Percentiles rank a stretch among this genome's conserved stretches.
phyloP scores from a whole-genome alignment of 2,888 invertebrate species.

The Sarcophaga caerulescens region DNA sequence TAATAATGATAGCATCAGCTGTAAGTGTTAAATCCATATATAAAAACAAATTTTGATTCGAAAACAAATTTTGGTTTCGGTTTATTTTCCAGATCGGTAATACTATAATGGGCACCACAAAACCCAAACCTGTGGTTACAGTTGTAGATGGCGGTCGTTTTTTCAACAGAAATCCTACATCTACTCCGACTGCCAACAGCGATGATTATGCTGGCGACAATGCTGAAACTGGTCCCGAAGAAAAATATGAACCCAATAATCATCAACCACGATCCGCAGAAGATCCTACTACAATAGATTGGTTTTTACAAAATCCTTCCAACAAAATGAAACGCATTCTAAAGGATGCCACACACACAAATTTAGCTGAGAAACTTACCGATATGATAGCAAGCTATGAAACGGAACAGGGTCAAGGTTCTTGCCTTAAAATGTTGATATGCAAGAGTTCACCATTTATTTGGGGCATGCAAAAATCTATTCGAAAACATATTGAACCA shows the following conservation, averaged over 20 bases:
- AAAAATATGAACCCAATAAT: constrained; percentile 70
- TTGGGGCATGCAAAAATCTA: constrained; percentile 87
- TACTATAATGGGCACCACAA: constrained; percentile 73
- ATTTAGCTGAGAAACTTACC: constrained; percentile 85
- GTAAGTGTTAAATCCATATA: constrained; percentile 82
- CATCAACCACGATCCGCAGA: constrained; percentile 75
- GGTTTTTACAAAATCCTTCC: constrained; percentile 86
- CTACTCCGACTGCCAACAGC: neutral
- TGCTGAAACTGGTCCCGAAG: constrained; percentile 72
- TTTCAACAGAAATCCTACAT: constrained; percentile 17
- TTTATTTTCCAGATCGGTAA: constrained; percentile 74
- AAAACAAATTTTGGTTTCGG: too few species aligned
- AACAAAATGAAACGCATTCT: constrained; percentile 82
- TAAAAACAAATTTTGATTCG: neutral
- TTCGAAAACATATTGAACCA: constrained; percentile 77
- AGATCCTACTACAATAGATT: constrained; percentile 82
- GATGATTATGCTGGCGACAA: constrained; percentile 7
- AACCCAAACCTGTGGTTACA: constrained; percentile 23
- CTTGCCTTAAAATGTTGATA: constrained; percentile 87
- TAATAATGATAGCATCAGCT: constrained; percentile 92
- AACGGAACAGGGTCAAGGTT: constrained; percentile 83
- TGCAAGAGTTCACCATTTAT: constrained; percentile 91
- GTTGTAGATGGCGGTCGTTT: constrained; percentile 24
- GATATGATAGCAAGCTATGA: constrained; percentile 83
- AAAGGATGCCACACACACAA: constrained; percentile 84